Percentiles rank a stretch among this genome's conserved stretches.
Conservation (phyloP, 2,888 invertebrate species). For the Lithophane leautieri region DNA sequence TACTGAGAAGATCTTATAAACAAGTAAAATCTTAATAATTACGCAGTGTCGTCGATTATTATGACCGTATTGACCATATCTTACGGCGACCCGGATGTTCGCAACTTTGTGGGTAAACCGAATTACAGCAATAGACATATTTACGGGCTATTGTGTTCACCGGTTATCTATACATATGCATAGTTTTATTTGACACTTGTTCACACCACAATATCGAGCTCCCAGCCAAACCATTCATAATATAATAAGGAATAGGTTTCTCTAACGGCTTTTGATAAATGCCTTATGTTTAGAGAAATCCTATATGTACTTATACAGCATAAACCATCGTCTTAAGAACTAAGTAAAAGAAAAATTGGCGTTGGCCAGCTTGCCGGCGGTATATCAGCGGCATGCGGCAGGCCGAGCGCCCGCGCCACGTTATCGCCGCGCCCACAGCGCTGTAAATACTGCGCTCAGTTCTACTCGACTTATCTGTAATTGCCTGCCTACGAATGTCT, state of each 20-base stretch:
- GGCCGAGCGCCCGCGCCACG: conserved; percentile 47
- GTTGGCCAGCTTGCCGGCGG: conserved; percentile 21
- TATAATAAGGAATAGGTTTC: background rate
- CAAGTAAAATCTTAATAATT: conserved; percentile 1
- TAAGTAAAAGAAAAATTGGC: conserved; percentile 64
- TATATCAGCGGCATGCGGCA: conserved; percentile 16
- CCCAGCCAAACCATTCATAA: background rate
- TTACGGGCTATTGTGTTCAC: conserved; percentile 2
- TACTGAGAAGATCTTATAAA: background rate
- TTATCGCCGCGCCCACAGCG: conserved; percentile 83
- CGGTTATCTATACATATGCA: background rate
- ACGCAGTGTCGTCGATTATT: background rate
- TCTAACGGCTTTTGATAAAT: background rate
- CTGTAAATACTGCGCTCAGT: conserved; percentile 88
- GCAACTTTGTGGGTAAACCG: background rate
- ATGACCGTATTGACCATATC: background rate
- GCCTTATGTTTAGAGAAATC: background rate
- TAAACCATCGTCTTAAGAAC: conserved; percentile 28
- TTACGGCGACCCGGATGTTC: conserved; percentile 5
- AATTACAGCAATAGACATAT: conserved; percentile 19
- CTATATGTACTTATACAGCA: conserved; percentile 7
- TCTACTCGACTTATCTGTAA: conserved; percentile 89
- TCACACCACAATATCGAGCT: background rate
- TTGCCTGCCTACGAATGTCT: conserved; percentile 89
- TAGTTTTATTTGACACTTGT: conserved; percentile 5